Evolutionary conservation across 1,140 invertebrate species (phyloP).

Genomic region (Agrilus planipennis): DNA sequence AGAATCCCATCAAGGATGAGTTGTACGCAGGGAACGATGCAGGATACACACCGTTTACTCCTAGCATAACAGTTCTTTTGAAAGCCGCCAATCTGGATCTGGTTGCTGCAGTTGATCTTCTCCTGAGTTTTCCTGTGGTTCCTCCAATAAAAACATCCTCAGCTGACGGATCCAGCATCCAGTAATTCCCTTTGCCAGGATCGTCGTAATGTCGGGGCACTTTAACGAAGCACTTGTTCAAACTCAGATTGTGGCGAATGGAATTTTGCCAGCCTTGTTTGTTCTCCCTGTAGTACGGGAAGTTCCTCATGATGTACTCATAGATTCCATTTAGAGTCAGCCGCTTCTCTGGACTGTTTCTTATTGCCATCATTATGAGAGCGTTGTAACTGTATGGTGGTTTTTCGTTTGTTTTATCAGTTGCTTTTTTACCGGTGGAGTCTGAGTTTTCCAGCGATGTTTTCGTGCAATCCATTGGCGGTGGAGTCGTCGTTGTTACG

Average conservation of each 20-base stretch:
- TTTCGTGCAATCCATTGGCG: conserved; percentile 54
- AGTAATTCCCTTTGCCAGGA: conserved; percentile 91
- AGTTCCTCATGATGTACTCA: conserved; percentile 98
- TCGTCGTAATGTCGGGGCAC: conserved; percentile 89
- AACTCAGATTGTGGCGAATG: conserved; percentile 89
- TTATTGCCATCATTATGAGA: conserved; percentile 99
- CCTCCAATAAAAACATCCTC: conserved; percentile 98
- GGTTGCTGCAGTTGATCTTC: conserved; percentile 78
- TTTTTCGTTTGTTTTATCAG: conserved; percentile 63
- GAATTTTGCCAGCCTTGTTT: conserved; percentile 99
- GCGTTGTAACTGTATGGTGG: conserved; percentile 98
- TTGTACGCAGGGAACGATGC: conserved; percentile 30
- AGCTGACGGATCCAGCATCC: conserved; percentile 89
- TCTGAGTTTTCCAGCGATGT: conserved; percentile 30
- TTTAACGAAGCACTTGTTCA: conserved; percentile 99
- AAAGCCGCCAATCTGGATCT: conserved; percentile 77
- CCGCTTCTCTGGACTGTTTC: conserved; percentile 78
- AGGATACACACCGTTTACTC: conserved; percentile 40
- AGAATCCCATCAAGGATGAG: conserved; percentile 38
- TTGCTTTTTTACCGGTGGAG: conserved; percentile 27
- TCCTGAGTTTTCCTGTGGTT: conserved; percentile 85
- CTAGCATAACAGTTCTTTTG: conserved; percentile 52
- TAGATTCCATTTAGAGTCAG: conserved; percentile 97
- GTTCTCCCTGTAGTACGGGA: conserved; percentile 95
- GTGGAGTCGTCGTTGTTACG: conserved; percentile 47